phyloP scores from a whole-genome alignment of 2,113 vertebrate genomes.

The Ictalurus punctatus region DNA sequence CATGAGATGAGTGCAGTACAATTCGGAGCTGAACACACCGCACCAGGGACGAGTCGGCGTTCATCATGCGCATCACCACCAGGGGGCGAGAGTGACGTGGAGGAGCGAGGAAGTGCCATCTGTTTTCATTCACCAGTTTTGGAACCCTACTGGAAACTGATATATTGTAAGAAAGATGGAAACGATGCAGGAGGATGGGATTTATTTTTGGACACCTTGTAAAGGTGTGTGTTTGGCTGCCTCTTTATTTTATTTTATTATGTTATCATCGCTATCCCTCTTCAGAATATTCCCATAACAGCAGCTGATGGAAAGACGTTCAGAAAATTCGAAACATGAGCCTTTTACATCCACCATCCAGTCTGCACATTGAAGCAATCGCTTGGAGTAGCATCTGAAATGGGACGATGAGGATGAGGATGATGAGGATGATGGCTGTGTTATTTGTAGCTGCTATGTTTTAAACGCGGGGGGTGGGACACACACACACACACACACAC shows the following conservation, averaged over 20 bases:
- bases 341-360: not conserved
- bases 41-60: not conserved
- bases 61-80: slow-evolving; percentile 17
- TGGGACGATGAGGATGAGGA: slow-evolving; percentile 54
- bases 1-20: not conserved
- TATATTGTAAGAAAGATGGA: not conserved
- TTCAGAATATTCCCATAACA: not conserved
- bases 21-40: not conserved
- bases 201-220: not conserved
- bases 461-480: not conserved
- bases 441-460: slow-evolving; percentile 44
- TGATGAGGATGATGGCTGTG: slow-evolving; percentile 53
- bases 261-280: not conserved
- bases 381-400: slow-evolving; percentile 34
- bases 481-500: too few relatives aligned
- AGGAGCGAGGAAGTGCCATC: not conserved
- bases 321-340: not conserved
- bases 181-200: not conserved
- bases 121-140: not conserved
- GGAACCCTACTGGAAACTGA: not conserved
- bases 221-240: not conserved
- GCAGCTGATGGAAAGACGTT: not conserved
- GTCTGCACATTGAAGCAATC: not conserved
- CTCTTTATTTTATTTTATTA: not conserved
- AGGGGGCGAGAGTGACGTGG: slow-evolving; percentile 4